These are phyloP conservation scores for Dendropsophus ebraccatus DNA, from an alignment of 2,113 vertebrate species.

Conservation along the genomic window DNA sequence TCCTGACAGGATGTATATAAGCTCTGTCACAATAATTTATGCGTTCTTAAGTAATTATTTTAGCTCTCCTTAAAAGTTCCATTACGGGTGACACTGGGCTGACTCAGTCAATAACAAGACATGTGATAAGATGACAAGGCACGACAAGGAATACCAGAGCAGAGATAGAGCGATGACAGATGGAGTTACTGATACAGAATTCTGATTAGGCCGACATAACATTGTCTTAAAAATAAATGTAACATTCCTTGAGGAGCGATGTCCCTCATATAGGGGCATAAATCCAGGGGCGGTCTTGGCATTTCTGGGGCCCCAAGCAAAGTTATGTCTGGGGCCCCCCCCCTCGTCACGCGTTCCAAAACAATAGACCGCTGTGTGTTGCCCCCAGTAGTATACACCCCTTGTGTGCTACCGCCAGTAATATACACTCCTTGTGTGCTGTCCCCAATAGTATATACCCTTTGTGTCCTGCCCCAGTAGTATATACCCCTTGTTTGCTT, in stretches of 20 bases:
- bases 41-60: constrained; percentile 13
- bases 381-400: too few species aligned
- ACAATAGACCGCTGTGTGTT: too few species aligned
- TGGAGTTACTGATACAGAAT: not conserved
- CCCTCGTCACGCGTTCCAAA: too few species aligned
- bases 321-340: too few species aligned
- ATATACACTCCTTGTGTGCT: too few species aligned
- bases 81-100: constrained; percentile 3
- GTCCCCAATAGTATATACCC: too few species aligned
- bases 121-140: constrained; percentile 7
- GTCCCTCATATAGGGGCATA: not conserved
- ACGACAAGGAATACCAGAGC: not conserved
- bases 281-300: too few species aligned
- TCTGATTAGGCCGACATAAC: not conserved
- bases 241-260: not conserved
- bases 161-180: not conserved
- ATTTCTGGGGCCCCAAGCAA: too few species aligned
- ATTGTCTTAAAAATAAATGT: not conserved
- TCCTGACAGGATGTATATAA: not conserved
- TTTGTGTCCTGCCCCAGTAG: too few species aligned
- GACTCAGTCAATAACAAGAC: constrained; percentile 4
- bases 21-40: constrained; percentile 30
- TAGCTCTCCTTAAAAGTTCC: constrained; percentile 15
- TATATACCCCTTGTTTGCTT: too few species aligned
- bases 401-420: too few species aligned